These are phyloP conservation scores for Brachionichthys hirsutus DNA, from an alignment of 2,113 vertebrate genomes.

Conservation along the genomic window DNA sequence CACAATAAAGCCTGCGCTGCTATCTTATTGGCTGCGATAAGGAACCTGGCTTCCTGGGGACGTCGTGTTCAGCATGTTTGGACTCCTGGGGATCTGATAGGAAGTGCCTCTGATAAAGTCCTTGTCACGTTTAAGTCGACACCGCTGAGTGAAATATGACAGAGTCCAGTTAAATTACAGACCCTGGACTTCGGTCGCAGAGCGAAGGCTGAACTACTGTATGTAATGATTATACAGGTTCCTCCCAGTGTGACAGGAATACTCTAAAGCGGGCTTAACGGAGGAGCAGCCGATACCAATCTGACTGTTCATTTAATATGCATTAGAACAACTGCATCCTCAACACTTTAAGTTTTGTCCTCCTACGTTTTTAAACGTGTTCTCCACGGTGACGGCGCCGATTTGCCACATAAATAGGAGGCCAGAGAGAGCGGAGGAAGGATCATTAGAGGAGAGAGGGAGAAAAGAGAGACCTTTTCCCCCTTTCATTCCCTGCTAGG, in stretches of 20 bases:
- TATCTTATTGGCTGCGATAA: conserved; percentile 59
- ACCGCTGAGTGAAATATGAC: conserved; percentile 51
- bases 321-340: background rate
- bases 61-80: conserved; percentile 55
- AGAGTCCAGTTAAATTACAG: conserved; percentile 67
- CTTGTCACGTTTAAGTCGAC: conserved; percentile 69
- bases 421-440: conserved; percentile 23
- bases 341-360: background rate
- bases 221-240: conserved; percentile 73
- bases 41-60: conserved; percentile 56
- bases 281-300: conserved; percentile 10
- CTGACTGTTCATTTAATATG: conserved; percentile 19
- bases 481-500: conserved; percentile 69
- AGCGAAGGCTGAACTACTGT: conserved; percentile 52
- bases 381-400: conserved; percentile 33
- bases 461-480: conserved; percentile 42
- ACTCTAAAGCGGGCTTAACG: conserved; percentile 43
- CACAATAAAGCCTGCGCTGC: conserved; percentile 62
- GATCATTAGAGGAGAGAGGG: conserved; percentile 30
- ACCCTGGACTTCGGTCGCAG: conserved; percentile 64
- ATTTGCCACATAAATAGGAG: conserved; percentile 33
- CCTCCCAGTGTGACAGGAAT: conserved; percentile 41
- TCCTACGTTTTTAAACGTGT: background rate
- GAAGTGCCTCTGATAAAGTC: conserved; percentile 58
- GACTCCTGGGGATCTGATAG: conserved; percentile 63